A percentile compares a stretch with the other conserved stretches of the same genome.
phyloP scores from a whole-genome alignment of 2,797 vertebrate species.

The Phoebastria nigripes region DNA sequence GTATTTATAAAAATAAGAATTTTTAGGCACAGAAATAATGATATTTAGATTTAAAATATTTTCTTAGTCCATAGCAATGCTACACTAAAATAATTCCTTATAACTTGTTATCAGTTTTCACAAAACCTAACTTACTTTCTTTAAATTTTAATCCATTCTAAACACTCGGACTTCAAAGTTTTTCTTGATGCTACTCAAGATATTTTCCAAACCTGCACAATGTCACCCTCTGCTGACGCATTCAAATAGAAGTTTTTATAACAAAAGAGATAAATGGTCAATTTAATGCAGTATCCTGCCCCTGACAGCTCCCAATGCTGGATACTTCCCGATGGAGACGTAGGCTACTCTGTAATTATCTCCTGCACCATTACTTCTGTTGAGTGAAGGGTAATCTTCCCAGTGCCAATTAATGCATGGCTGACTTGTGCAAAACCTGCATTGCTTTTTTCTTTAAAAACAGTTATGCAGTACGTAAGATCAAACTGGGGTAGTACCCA shows the following conservation, averaged over 20 bases:
- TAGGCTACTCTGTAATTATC: background rate
- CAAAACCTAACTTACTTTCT: background rate
- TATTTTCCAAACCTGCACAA: background rate
- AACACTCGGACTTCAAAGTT: background rate
- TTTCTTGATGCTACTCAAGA: background rate
- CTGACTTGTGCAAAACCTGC: background rate
- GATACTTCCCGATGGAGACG: background rate
- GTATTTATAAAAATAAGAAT: background rate
- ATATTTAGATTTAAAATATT: background rate
- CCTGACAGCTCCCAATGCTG: background rate
- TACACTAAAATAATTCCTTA: background rate
- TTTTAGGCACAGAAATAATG: background rate
- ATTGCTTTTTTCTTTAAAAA: background rate
- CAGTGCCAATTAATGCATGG: fast-evolving
- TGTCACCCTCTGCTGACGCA: slow-evolving; percentile 40
- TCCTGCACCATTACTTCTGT: background rate
- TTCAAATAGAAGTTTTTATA: slow-evolving; percentile 8
- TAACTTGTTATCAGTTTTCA: background rate
- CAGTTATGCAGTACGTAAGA: background rate
- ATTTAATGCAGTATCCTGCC: background rate
- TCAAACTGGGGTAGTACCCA: background rate
- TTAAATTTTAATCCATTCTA: background rate
- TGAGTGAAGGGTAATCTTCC: background rate
- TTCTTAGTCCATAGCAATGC: background rate
- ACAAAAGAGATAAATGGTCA: background rate